Evolutionary conservation across 2,113 vertebrate species (phyloP), one percentile per base, ranked within the genome.

Genomic region (Lucifuga dentata): DNA sequence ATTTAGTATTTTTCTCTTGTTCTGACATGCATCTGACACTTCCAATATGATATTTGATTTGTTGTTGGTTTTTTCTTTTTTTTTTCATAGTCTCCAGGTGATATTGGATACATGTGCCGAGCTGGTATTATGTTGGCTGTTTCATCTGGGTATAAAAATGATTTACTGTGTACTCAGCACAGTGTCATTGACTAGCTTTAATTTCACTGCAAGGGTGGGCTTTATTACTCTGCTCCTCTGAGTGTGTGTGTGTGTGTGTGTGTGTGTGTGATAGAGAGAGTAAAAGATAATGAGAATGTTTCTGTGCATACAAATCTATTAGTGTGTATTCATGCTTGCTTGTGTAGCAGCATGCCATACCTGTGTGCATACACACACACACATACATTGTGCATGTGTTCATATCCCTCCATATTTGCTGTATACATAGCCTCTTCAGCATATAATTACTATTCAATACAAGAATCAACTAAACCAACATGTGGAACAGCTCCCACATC

Each of bases 81-180:
- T 67, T 78, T 69, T 70, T 58, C 64, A 55, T 43, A 56, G 81
- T 88, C 86, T 89, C 88, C 78, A 86, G 84, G 88, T 88, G 78
- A 88, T 90, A 87, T 86, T 84, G 80, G 65, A 76, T 84, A 82
- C 83, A 89, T 88, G 76, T 86, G 80, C 77, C 51, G 72, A 76
- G 76, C 80, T 80, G 64, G 78, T 89, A 87, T 91, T 90, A 87
- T 87, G 81, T 85, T 73, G 78, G 77, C 83, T 88, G 81, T 92
- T 93, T 88, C 86, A 90, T 91, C 86, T 82, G 80, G 84, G 79
- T 87, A 90, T 92, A 91, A 93, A 92, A 91, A 91, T 93, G 91
- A 93, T 93, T 92, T 93, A 92, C 88, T 86, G 84, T 80, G 83
- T 90, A 80, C 90, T 90, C 82, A 65, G 86, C 86, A 86, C 86